Evolutionary conservation across 2,797 vertebrate species (phyloP).

Genomic region (Phrynocephalus vlangalii): DNA sequence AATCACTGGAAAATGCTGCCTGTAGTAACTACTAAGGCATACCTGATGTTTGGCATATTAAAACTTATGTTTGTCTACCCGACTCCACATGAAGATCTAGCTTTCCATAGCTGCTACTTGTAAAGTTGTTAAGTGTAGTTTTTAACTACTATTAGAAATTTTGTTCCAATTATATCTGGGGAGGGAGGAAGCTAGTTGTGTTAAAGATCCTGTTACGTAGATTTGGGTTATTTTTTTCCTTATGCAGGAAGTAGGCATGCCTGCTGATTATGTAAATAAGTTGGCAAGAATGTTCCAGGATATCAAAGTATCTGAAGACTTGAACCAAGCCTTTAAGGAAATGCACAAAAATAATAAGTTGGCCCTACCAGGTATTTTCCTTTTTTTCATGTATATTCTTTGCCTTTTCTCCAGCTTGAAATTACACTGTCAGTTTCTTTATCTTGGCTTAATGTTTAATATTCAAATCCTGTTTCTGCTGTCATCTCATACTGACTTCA

Average conservation of each 20-base stretch:
- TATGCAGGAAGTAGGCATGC: conserved; percentile 97
- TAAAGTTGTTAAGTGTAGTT: not conserved
- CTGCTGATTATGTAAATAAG: conserved; percentile 98
- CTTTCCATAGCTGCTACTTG: not conserved
- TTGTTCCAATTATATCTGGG: not conserved
- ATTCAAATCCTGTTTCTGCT: not conserved
- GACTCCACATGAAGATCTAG: not conserved
- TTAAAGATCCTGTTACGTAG: conserved; percentile 25
- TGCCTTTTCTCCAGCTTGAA: not conserved
- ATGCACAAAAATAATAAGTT: conserved; percentile 99
- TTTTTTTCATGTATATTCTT: conserved; percentile 18
- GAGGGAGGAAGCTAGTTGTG: not conserved
- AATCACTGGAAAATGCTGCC: not conserved
- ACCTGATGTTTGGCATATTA: not conserved
- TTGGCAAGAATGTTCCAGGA: conserved; percentile 99
- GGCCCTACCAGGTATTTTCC: conserved; percentile 90
- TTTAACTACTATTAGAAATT: not conserved
- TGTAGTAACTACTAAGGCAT: not conserved
- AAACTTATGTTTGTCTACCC: not conserved
- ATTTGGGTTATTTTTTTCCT: conserved; percentile 53
- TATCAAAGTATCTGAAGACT: conserved; percentile 98
- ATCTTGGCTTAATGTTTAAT: not conserved
- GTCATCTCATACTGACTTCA: not conserved
- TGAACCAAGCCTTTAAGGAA: conserved; percentile 98
- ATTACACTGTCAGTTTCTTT: not conserved